Conservation (phyloP, 2,797 vertebrate genomes). For the Silurus aristotelis region DNA sequence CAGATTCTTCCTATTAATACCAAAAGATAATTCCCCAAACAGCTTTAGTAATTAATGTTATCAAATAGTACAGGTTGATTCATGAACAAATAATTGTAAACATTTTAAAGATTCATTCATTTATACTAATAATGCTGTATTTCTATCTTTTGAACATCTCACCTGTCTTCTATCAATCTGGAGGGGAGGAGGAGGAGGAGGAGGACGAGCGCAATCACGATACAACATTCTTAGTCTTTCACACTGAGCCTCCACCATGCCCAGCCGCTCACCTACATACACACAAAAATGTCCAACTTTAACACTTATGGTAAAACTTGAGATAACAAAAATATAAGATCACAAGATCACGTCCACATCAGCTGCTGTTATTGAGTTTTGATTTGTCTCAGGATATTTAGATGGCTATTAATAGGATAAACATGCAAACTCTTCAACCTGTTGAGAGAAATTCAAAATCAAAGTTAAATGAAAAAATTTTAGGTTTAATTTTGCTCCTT, state of each 20-base stretch:
- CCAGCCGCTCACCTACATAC: constrained; percentile 86
- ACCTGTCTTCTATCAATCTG: constrained; percentile 96
- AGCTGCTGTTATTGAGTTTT: no score
- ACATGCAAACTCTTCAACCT: no score
- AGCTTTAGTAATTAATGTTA: not conserved
- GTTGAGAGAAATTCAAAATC: no score
- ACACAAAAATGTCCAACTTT: constrained; percentile 4
- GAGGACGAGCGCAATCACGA: constrained; percentile 93
- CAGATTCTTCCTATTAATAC: not conserved
- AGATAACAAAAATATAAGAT: no score
- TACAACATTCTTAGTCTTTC: constrained; percentile 95
- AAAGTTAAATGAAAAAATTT: no score
- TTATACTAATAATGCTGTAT: not conserved
- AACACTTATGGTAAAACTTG: no score
- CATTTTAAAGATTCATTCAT: not conserved
- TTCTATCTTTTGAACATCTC: constrained; percentile 4
- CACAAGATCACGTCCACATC: no score
- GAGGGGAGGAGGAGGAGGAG: constrained; percentile 81
- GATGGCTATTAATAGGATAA: no score
- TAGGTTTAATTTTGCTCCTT: no score
- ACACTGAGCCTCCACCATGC: constrained; percentile 93
- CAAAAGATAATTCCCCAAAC: not conserved
- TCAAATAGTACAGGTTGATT: not conserved
- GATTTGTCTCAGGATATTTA: no score
- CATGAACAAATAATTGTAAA: not conserved